Evolutionary conservation across 2,113 vertebrate genomes (phyloP), one percentile per base, ranked within the genome.

Genomic region (Jacana jacana): DNA sequence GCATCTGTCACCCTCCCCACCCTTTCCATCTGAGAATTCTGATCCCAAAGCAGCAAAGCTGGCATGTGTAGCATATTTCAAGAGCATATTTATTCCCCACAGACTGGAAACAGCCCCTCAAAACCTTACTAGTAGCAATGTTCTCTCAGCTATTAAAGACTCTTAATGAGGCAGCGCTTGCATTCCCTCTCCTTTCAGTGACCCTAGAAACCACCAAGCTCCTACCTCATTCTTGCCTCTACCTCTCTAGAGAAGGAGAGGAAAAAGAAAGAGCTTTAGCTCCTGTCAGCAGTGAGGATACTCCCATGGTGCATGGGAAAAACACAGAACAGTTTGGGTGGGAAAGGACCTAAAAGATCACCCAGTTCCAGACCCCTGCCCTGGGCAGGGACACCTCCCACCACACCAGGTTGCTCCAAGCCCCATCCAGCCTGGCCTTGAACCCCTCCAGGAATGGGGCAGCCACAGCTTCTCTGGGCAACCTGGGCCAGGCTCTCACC

Each of bases 31-130:
- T 60, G 39, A 17, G n/a, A 83, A 51, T 37, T 33, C 35, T 19
- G 49, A 46, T 11, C 18, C 63, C n/a, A 2, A 1, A 55, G n/a
- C n/a, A 82, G 33, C 33, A 86, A 73, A 84, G 37, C n/a, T 48
- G 23, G 17, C 3, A 3, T 2, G 4, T 18, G 23, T 5, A 46
- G 2, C 63, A 17, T 1, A 8, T 37, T 54, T 37, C 35, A 18
- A 13, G 48, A n/a, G 3, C 7, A 10, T 3, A 6, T 54, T 85
- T 49, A 79, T 37, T 28, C n/a, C 35, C 40, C 42, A 25, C 11
- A 10, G 19, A 63, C 37, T 37, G 48, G 44, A 33, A 81, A 82
- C 1, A 1, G 63, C 17, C 20, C 39, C 39, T 46, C 30, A 60
- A 89, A 85, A 79, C 37, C 39, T 48, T 28, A 24, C 23, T 25